Conservation (phyloP, 1,140 invertebrate species). For the Lordiphosa stackelbergi region DNA sequence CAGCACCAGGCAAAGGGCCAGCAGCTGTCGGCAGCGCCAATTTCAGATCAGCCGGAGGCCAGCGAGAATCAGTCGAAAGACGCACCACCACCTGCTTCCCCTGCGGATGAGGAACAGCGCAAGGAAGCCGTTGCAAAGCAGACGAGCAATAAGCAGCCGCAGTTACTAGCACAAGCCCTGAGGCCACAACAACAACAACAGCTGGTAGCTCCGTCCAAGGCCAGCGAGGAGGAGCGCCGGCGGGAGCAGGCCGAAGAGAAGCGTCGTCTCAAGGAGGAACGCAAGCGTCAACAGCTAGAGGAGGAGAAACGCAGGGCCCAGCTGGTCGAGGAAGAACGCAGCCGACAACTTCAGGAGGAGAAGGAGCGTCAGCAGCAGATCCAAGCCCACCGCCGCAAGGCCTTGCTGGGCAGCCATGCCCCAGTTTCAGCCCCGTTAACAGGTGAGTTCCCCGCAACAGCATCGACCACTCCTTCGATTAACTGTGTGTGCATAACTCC, state of each 20-base stretch:
- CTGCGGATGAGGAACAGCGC: slow-evolving; percentile 6
- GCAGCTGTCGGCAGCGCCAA: slow-evolving; percentile 66
- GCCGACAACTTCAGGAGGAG: slow-evolving; percentile 63
- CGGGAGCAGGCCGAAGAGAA: slow-evolving; percentile 55
- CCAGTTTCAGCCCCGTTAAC: background rate
- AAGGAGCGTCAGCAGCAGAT: slow-evolving; percentile 68
- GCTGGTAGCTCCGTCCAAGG: slow-evolving; percentile 12
- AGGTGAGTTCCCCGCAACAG: slow-evolving; percentile 19
- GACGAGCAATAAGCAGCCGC: background rate
- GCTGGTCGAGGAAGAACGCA: slow-evolving; percentile 54
- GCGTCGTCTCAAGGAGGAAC: slow-evolving; percentile 67
- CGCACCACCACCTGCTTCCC: background rate
- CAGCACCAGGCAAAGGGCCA: slow-evolving; percentile 59
- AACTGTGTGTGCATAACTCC: too few species aligned
- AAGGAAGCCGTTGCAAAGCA: slow-evolving; percentile 14
- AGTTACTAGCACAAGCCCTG: slow-evolving; percentile 24
- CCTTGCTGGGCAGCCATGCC: slow-evolving; percentile 48
- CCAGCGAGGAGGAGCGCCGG: slow-evolving; percentile 47
- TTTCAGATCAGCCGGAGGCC: slow-evolving; percentile 26
- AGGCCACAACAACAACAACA: slow-evolving; percentile 36
- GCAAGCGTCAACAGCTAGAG: slow-evolving; percentile 79
- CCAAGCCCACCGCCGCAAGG: slow-evolving; percentile 67
- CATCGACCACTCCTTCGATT: too few species aligned
- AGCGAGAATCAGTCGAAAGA: slow-evolving; percentile 28
- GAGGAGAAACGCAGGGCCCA: slow-evolving; percentile 78